Base-by-base conservation (phyloP, 2,113 vertebrate species). In the Forbesichthys agassizii region DNA sequence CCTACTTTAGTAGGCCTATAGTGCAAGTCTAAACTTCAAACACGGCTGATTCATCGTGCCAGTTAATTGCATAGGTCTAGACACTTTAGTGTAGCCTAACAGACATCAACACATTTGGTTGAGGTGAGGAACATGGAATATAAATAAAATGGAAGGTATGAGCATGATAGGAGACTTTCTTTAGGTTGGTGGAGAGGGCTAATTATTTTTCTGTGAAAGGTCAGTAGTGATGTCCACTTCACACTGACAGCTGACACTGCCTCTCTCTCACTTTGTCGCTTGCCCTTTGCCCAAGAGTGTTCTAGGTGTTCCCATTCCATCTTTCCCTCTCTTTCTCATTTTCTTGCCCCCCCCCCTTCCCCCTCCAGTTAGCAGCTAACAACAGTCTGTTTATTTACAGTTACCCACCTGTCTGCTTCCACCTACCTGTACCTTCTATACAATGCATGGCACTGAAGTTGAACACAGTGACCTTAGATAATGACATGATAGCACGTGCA, bases 201-300 rank as follows among this genome's bases (percentile, higher is more conserved):
- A 75, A 77, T 75, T 85, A 81, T 71, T 65, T 1, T 18, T 79
- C 71, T 80, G 84, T 42, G 78, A 87, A 90, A 88, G 85, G 86
- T 90, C 54, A 54, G 61, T 69, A 75, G 66, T 72, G 70, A 54
- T 65, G 78, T 73, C 65, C 53, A 75, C 80, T 55, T 47, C 73
- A 71, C 69, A 81, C 58, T 75, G 69, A 75, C 75, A 74, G 55
- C 66, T 58, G 67, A 69, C 76, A 73, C 74, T 75, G 75, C 77
- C 77, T 69, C 69, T 77, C 49, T 52, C 49, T 20, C 77, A 72
- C 69, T 57, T 36, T 82, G 65, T 70, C 54, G 56, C 33, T 61
- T 42, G 75, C 64, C 36, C 4, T 60, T 6, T 42, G 36, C 73
- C 53, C 57, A 51, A 60, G 79, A 76, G 81, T 16, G 61, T 27